phyloP scores from a whole-genome alignment of 2,888 invertebrate genomes.

The Sthenelais limicola region DNA sequence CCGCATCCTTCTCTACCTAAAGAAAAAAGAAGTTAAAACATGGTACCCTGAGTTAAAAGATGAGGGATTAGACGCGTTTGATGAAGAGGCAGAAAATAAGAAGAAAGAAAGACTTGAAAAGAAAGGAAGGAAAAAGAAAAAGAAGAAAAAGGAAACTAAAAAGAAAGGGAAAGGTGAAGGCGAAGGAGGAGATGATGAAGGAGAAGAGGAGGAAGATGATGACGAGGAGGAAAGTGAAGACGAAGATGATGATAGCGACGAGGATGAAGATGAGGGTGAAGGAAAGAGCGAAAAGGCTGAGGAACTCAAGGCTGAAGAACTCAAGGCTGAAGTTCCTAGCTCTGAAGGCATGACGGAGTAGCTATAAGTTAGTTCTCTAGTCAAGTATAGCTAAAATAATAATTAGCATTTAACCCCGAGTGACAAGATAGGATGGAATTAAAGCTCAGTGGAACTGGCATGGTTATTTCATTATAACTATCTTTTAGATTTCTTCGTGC shows the following conservation, averaged over 20 bases:
- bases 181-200: slow-evolving; percentile 7
- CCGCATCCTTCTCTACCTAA: slow-evolving; percentile 55
- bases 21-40: slow-evolving; percentile 56
- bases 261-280: slow-evolving; percentile 12
- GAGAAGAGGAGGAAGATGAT: slow-evolving; percentile 12
- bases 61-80: slow-evolving; percentile 30
- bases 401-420: no score
- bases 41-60: slow-evolving; percentile 53
- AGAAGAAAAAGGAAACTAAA: slow-evolving; percentile 2
- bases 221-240: slow-evolving; percentile 1
- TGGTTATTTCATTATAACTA: no score
- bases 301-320: slow-evolving; percentile 5
- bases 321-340: background rate
- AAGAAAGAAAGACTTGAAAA: background rate
- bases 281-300: background rate
- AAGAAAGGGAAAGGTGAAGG: background rate
- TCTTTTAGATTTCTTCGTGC: no score
- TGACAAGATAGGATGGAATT: no score
- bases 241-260: background rate
- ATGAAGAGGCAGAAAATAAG: background rate
- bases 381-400: no score
- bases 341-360: background rate
- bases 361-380: no score
- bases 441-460: no score
- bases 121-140: slow-evolving; percentile 13